Percentiles rank a stretch among this genome's conserved stretches.
These are phyloP conservation scores for Crotophaga sulcirostris DNA, from an alignment of 2,113 vertebrate species.

Conservation along the genomic window DNA sequence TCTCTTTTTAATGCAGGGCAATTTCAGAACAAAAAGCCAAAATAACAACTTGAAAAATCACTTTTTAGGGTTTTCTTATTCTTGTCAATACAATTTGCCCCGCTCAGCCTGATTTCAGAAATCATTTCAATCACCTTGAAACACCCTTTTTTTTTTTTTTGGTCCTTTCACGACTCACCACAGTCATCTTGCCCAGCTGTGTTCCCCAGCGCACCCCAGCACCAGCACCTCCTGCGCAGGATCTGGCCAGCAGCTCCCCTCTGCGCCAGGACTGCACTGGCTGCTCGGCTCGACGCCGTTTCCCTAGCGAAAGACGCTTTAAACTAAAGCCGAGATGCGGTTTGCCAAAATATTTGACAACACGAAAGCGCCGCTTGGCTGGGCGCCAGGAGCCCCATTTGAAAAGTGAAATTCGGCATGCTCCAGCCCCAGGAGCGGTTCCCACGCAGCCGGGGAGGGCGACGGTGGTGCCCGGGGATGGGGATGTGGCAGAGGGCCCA, in stretches of 20 bases:
- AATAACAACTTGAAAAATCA: conserved; percentile 37
- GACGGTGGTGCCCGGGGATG: rapidly evolving
- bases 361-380: background rate
- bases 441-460: background rate
- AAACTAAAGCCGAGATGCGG: conserved; percentile 42
- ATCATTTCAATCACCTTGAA: conserved; percentile 7
- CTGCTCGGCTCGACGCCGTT: background rate
- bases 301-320: conserved; percentile 10
- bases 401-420: conserved; percentile 35
- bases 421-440: background rate
- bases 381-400: conserved; percentile 8
- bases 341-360: conserved; percentile 74
- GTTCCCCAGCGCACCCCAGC: background rate
- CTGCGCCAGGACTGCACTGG: rapidly evolving
- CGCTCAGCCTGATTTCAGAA: conserved; percentile 16
- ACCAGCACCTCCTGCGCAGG: rapidly evolving
- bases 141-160: background rate
- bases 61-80: conserved; percentile 35
- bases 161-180: background rate
- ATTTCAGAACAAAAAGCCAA: conserved; percentile 57
- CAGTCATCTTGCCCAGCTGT: background rate
- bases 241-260: background rate
- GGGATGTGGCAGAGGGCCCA: background rate
- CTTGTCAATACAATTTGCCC: conserved; percentile 40
- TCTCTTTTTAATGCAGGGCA: conserved; percentile 18